These are phyloP conservation scores for Papilio polytes DNA, from an alignment of 1,140 invertebrate species.

Conservation along the genomic window DNA sequence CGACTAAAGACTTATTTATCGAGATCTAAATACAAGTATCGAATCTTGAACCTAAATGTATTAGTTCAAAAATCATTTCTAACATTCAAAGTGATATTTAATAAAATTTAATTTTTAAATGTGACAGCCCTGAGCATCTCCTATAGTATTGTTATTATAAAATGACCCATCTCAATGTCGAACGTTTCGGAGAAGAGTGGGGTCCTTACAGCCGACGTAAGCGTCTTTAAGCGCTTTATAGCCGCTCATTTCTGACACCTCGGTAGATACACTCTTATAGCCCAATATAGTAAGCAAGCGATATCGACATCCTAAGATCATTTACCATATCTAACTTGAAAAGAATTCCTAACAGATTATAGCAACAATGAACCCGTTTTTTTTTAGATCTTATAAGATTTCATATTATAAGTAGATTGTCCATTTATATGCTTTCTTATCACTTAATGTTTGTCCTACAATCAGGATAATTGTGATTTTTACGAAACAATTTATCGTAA, in stretches of 20 bases:
- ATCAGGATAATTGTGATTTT: neutral
- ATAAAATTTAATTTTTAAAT: conserved; percentile 1
- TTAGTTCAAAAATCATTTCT: neutral
- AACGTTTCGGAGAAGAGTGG: conserved; percentile 65
- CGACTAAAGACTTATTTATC: neutral
- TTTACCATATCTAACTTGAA: conserved; percentile 50
- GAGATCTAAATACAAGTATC: no score
- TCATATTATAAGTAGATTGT: no score
- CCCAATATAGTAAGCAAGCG: neutral
- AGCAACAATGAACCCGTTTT: neutral
- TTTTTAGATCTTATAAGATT: neutral
- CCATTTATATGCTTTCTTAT: no score
- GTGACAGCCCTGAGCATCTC: conserved; percentile 57
- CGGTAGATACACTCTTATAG: conserved; percentile 58
- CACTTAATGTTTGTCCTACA: no score
- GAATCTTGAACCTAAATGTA: no score
- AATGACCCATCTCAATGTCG: conserved; percentile 82
- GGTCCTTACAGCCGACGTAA: conserved; percentile 54
- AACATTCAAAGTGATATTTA: neutral
- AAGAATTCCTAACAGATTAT: conserved; percentile 10
- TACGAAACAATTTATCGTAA: neutral
- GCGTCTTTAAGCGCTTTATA: conserved; percentile 72
- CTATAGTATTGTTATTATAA: conserved; percentile 72
- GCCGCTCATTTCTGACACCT: conserved; percentile 78
- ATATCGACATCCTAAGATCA: conserved; percentile 55